phyloP scores from a whole-genome alignment of 2,888 invertebrate species.

The Linnaemya vulpina region DNA sequence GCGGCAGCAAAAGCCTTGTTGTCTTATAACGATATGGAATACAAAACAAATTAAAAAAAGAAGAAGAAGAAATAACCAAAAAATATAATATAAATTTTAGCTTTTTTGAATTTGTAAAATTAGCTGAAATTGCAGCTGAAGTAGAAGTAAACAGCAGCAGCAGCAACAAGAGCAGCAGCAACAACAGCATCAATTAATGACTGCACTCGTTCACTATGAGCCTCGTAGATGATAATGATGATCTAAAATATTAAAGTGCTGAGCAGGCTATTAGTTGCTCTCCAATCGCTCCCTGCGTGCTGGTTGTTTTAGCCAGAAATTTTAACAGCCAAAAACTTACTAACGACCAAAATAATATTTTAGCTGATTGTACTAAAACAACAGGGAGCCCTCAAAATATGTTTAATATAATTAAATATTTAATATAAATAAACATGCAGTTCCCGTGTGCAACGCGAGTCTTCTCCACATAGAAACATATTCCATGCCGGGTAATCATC shows the following conservation, averaged over 20 bases:
- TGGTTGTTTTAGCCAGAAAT: background rate
- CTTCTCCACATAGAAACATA: too few species aligned
- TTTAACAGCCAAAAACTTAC: conserved; percentile 10
- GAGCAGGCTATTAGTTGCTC: background rate
- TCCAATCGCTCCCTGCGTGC: background rate
- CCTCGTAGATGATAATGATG: conserved; percentile 54
- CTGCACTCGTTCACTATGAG: conserved; percentile 8
- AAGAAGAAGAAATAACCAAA: conserved; percentile 9
- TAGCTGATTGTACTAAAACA: background rate
- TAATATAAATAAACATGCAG: too few species aligned
- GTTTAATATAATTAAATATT: too few species aligned
- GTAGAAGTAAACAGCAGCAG: conserved; percentile 52
- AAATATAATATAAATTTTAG: conserved; percentile 17
- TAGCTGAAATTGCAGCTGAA: conserved; percentile 62
- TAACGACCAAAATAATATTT: conserved; percentile 8
- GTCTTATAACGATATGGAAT: conserved; percentile 39
- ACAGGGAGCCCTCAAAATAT: conserved; percentile 10
- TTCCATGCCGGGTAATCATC: too few species aligned
- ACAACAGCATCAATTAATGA: conserved; percentile 45
- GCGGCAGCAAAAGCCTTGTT: conserved; percentile 51
- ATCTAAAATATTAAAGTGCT: conserved; percentile 44
- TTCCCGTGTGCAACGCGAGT: too few species aligned
- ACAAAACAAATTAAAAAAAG: conserved; percentile 1
- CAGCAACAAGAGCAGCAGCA: conserved; percentile 31
- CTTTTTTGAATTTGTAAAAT: conserved; percentile 53